Conservation (phyloP, 2,888 invertebrate genomes). For the Apodemia hepburni region DNA sequence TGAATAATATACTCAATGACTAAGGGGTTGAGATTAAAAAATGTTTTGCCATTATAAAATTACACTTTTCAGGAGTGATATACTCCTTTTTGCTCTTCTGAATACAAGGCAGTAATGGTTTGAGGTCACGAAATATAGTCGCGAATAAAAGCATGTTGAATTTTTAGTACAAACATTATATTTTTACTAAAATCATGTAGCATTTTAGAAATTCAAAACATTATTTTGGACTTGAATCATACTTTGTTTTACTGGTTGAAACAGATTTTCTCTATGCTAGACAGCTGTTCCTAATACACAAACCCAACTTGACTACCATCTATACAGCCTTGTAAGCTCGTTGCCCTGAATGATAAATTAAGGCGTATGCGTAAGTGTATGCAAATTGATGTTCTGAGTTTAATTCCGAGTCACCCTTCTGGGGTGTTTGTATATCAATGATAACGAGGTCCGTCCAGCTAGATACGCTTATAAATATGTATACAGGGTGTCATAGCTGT, state of each 20-base stretch:
- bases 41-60: too few relatives aligned
- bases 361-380: slow-evolving; percentile 10
- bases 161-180: too few relatives aligned
- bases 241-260: background rate
- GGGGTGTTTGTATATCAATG: slow-evolving; percentile 13
- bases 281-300: background rate
- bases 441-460: slow-evolving; percentile 2
- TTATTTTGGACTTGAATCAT: background rate
- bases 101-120: too few relatives aligned
- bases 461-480: slow-evolving; percentile 12
- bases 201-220: background rate
- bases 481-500: background rate
- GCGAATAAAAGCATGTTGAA: too few relatives aligned
- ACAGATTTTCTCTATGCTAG: background rate
- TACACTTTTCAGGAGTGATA: too few relatives aligned
- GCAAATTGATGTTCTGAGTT: slow-evolving; percentile 13
- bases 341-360: slow-evolving; percentile 12
- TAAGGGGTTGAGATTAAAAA: too few relatives aligned
- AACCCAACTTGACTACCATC: background rate
- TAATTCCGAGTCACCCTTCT: slow-evolving; percentile 13
- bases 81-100: too few relatives aligned
- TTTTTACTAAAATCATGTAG: too few relatives aligned
- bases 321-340: slow-evolving; percentile 4
- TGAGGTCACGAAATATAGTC: too few relatives aligned
- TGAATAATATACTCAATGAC: too few relatives aligned